Evolutionary conservation across 2,888 invertebrate genomes (phyloP).

Genomic region (Alentia gelatinosa): DNA sequence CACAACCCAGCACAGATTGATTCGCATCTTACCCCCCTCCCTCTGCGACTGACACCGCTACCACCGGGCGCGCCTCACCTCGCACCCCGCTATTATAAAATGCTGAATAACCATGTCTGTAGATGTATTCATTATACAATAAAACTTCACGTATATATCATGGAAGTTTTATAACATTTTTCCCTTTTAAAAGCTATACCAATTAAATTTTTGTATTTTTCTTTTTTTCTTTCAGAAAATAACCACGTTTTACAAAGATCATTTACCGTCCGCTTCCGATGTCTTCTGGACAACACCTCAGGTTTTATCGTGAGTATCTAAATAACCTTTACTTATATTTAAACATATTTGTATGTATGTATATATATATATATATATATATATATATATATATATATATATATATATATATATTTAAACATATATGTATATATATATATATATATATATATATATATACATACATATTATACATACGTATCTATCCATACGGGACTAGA

Average conservation of each 20-base stretch:
- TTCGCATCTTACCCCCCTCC: background rate
- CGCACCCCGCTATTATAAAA: too few species aligned
- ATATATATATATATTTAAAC: background rate
- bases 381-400: slow-evolving; percentile 51
- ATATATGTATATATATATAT: slow-evolving; percentile 50
- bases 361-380: slow-evolving; percentile 33
- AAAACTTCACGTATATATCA: too few species aligned
- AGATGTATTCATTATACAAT: too few species aligned
- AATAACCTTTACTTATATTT: background rate
- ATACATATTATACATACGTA: background rate
- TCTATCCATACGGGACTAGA: background rate
- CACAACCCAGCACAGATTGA: background rate
- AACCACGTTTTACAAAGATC: slow-evolving; percentile 95
- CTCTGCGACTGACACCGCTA: too few species aligned
- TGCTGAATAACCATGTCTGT: too few species aligned
- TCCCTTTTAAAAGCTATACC: too few species aligned
- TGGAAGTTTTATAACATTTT: too few species aligned
- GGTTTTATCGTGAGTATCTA: slow-evolving; percentile 94
- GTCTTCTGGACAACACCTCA: slow-evolving; percentile 99
- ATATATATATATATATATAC: slow-evolving; percentile 46
- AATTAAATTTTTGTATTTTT: background rate
- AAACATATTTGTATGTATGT: background rate
- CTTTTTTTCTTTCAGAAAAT: slow-evolving; percentile 84
- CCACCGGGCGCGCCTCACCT: too few species aligned
- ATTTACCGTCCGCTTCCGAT: slow-evolving; percentile 99